phyloP scores from a whole-genome alignment of 2,113 vertebrate species.

The Boleophthalmus pectinirostris region DNA sequence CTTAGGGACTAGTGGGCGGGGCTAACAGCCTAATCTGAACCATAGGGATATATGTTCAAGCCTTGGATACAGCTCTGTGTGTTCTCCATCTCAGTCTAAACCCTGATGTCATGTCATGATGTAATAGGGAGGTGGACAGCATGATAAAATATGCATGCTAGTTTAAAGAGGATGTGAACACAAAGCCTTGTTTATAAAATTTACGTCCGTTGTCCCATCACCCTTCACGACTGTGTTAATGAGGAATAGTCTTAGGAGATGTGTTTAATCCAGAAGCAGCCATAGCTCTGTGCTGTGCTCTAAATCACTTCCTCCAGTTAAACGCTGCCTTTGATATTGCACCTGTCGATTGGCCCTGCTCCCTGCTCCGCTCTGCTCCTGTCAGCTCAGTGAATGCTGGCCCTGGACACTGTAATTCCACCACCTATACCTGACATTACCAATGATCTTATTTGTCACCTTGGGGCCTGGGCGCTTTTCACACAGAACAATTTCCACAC shows the following conservation, averaged over 20 bases:
- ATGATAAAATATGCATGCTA: not conserved
- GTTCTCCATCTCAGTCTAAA: not conserved
- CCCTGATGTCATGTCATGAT: not conserved
- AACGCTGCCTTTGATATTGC: conserved; percentile 46
- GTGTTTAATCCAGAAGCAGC: conserved; percentile 38
- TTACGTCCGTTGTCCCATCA: not conserved
- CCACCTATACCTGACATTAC: conserved; percentile 33
- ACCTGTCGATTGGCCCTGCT: conserved; percentile 50
- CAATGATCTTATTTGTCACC: conserved; percentile 47
- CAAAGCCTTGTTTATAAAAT: conserved; percentile 14
- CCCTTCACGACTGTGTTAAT: not conserved
- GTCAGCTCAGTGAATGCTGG: conserved; percentile 37
- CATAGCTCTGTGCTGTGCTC: conserved; percentile 28
- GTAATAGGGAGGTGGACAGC: not conserved
- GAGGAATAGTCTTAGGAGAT: conserved; percentile 2
- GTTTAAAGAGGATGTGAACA: not conserved
- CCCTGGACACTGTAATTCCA: conserved; percentile 49
- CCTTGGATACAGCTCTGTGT: not conserved
- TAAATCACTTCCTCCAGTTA: conserved; percentile 46
- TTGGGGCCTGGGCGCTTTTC: conserved; percentile 24
- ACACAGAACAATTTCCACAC: conserved; percentile 19
- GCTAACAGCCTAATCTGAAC: too few species aligned
- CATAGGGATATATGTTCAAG: too few species aligned
- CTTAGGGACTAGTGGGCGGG: too few species aligned
- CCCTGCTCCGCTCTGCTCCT: conserved; percentile 53